These are phyloP conservation scores for Ataeniobius toweri DNA, from an alignment of 2,797 vertebrate species.

Conservation along the genomic window DNA sequence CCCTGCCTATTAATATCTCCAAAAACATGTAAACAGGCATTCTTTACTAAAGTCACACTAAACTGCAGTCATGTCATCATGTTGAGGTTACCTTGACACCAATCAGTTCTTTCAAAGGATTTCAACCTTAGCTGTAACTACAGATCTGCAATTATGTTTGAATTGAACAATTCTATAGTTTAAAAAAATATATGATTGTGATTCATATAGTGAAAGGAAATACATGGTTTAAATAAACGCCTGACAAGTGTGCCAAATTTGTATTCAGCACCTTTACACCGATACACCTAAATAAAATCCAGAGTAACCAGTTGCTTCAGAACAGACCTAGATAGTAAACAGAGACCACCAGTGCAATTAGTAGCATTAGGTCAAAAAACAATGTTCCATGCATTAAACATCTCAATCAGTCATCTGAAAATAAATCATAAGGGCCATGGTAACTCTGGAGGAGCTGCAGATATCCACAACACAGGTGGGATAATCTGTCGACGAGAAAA, in stretches of 20 bases:
- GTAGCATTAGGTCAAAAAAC: neutral
- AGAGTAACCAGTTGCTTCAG: too few relatives aligned
- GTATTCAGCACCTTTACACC: too few relatives aligned
- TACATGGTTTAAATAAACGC: too few relatives aligned
- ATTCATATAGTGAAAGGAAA: too few relatives aligned
- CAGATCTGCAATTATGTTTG: neutral
- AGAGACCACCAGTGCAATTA: neutral
- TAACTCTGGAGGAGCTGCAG: neutral
- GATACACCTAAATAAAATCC: too few relatives aligned
- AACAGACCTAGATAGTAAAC: neutral
- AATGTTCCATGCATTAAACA: too few relatives aligned
- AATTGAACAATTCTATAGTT: neutral
- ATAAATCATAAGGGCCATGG: neutral
- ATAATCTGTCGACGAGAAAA: too few relatives aligned
- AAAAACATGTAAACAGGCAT: neutral
- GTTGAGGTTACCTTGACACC: neutral
- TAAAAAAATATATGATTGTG: too few relatives aligned
- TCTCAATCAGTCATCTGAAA: neutral
- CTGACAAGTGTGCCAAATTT: too few relatives aligned
- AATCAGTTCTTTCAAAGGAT: conserved; percentile 1
- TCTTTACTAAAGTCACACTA: neutral
- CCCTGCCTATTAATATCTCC: conserved; percentile 14
- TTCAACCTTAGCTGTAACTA: neutral
- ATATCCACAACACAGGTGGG: too few relatives aligned
- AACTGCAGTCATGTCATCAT: neutral